Evolutionary conservation across 2,888 invertebrate genomes (phyloP), one percentile per base, ranked within the genome.

Genomic region (Philopedon plagiatum): DNA sequence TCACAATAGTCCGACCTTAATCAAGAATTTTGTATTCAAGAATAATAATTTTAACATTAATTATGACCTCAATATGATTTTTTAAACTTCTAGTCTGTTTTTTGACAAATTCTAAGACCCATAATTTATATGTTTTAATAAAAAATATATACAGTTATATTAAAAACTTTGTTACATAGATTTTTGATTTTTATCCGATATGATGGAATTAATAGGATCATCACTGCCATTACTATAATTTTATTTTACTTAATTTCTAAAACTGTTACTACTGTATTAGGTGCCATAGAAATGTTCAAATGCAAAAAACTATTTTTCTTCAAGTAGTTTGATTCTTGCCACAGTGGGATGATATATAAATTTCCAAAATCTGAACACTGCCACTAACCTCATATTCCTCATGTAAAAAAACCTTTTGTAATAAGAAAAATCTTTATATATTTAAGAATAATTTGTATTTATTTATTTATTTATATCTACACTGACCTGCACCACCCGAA

Each of bases 251-350:
- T 41, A 41, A 7, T 18, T n/a, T 18, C 19, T 18, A 8, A 44
- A 18, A 9, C 21, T 46, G 21, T 23, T n/a, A 46, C 23, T 26
- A 26, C 15, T 29, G 1, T n/a, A n/a, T 29, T 29, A 29, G 51
- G 51, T 54, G 51, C 51, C 51, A 54, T 54, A 54, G 29, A 49
- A 49, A 49, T 13, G 49, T 49, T 49, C 49, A 49, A 49, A 49
- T 26, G 13, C 23, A 49, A 49, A n/a, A 49, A 49, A 13, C 21
- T 49, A 49, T 44, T 11, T 29, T 11, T 21, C 21, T 5, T 13
- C 26, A 19, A 44, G 49, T 49, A 49, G 13, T 26, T 54, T 13
- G 8, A 29, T 54, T 54, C 51, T 54, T 54, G 51, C 51, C 51
- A 54, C 29, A 15, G 51, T 54, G 26, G 26, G 29, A 54, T 23